These are phyloP conservation scores for Rostratula benghalensis DNA, from an alignment of 2,113 vertebrate species.

Conservation along the genomic window DNA sequence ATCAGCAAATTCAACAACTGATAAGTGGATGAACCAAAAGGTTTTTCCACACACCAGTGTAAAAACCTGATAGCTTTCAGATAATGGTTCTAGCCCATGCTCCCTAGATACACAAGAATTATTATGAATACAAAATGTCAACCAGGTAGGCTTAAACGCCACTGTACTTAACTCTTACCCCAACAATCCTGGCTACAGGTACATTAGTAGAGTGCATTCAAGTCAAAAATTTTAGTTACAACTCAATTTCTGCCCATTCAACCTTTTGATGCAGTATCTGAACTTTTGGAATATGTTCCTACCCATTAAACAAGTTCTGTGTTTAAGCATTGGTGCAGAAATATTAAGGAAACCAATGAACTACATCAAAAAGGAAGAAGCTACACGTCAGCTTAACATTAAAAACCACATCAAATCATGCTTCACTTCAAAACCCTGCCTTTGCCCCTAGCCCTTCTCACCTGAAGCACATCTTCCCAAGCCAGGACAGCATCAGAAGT, in stretches of 20 bases:
- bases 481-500: neutral
- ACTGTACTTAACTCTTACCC: neutral
- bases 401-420: neutral
- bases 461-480: rapidly evolving
- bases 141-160: neutral
- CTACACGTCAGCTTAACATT: rapidly evolving
- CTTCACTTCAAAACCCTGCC: neutral
- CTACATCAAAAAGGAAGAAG: neutral
- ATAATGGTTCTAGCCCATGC: neutral
- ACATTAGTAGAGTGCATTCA: neutral
- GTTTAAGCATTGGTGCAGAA: neutral
- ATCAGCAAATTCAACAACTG: conserved; percentile 55
- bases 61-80: neutral
- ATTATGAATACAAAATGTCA: neutral
- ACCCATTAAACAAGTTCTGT: neutral
- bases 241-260: neutral
- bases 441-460: neutral
- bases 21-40: neutral
- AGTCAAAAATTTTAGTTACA: neutral
- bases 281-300: neutral
- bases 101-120: neutral
- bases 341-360: neutral
- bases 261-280: neutral
- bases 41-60: neutral
- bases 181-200: neutral